These are phyloP conservation scores for Xiphophorus maculatus DNA, from an alignment of 2,113 vertebrate species.

Conservation along the genomic window DNA sequence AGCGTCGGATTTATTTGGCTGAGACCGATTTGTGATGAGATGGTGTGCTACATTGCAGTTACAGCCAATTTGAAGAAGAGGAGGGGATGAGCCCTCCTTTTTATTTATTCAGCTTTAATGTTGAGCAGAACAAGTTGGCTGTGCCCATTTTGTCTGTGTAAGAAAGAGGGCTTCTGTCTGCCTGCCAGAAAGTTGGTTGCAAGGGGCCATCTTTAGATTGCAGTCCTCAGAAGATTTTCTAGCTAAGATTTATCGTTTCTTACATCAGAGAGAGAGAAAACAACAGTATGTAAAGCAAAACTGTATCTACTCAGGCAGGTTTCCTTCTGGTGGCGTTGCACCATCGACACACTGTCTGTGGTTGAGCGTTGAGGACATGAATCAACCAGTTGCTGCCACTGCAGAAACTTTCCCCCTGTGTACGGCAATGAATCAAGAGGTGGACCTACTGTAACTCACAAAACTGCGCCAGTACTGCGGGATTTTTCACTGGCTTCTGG, in stretches of 20 bases:
- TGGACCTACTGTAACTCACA: background rate
- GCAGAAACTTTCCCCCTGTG: conserved; percentile 10
- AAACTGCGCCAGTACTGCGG: background rate
- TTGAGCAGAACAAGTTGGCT: conserved; percentile 54
- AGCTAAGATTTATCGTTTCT: background rate
- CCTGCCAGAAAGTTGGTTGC: conserved; percentile 40
- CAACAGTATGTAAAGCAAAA: background rate
- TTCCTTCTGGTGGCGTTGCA: conserved; percentile 7
- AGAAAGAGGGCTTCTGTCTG: conserved; percentile 28
- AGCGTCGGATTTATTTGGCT: conserved; percentile 46
- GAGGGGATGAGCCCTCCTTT: conserved; percentile 36
- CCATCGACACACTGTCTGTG: conserved; percentile 4
- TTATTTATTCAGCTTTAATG: conserved; percentile 67
- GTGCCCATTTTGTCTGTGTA: conserved; percentile 43
- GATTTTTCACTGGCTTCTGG: background rate
- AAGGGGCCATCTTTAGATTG: conserved; percentile 30
- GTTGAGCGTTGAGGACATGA: background rate
- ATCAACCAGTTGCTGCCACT: conserved; percentile 8
- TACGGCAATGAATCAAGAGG: conserved; percentile 5
- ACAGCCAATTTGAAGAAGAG: conserved; percentile 38
- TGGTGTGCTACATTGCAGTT: conserved; percentile 34
- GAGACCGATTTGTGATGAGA: conserved; percentile 33
- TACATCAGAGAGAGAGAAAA: background rate
- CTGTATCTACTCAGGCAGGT: background rate
- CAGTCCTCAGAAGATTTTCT: background rate